Base-by-base conservation (phyloP, 2,888 invertebrate genomes). In the Saturnia pavonia region DNA sequence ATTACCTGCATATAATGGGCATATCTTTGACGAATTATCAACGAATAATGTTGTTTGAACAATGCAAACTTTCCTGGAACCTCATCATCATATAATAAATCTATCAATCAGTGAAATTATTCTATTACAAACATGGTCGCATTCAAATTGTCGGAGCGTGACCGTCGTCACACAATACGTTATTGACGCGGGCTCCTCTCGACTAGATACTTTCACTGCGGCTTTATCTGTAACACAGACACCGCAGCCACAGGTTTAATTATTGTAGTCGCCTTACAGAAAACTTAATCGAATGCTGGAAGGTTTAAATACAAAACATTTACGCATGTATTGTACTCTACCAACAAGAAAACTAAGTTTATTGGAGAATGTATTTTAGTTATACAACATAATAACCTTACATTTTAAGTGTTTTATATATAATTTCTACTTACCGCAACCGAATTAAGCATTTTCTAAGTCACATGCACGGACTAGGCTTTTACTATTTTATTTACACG, bases 21-120 rank as follows among this genome's bases (percentile, higher is more conserved):
- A 84, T 85, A 85, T 85, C 86, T 87, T 83, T 85, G 84, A 84
- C 82, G 86, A 87, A 87, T 85, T 83, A 85, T 85, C 80, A 80
- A 79, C 78, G 80, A 79, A 81, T 83, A 85, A 80, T 76, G 43
- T 77, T 82, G 80, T 77, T 86, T 84, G 85, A 84, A 88, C 88
- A 88, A 86, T 84, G 79, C 82, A 72, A 74, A 81, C 85, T 88
- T 90, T 87, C 85, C 86, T 86, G 85, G 87, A 86, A 88, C 86
- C 87, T 86, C 87, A 88, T 88, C 89, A 86, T 87, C 85, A 85
- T 85, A 90, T 88, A 89, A 89, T 89, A 88, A 87, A 85, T 86
- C 87, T 83, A 91, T 91, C 89, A 89, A 90, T 91, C 91, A 90
- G 85, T 80, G 75, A 88, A 87, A 88, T 89, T 88, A 88, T 88